phyloP scores from a whole-genome alignment of 2,888 invertebrate genomes.

The Chloroclystis v-ata region DNA sequence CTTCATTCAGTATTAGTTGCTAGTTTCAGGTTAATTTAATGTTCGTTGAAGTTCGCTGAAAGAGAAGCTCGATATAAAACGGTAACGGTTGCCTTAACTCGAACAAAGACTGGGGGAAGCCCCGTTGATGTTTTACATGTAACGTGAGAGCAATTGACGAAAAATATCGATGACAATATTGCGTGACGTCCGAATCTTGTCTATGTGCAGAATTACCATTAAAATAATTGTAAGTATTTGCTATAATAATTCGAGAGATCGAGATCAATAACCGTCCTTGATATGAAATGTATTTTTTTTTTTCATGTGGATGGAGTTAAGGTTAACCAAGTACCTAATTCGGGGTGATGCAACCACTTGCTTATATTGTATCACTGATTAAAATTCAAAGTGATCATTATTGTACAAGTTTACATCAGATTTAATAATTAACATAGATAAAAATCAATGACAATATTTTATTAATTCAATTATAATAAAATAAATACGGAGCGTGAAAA shows the following conservation, averaged over 20 bases:
- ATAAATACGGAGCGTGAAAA: too few relatives aligned
- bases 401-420: background rate
- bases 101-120: conserved; percentile 33
- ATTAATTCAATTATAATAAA: too few relatives aligned
- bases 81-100: conserved; percentile 15
- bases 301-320: too few relatives aligned
- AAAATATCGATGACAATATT: conserved; percentile 42
- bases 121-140: conserved; percentile 33
- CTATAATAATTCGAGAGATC: too few relatives aligned
- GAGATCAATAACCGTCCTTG: too few relatives aligned
- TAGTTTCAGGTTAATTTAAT: conserved; percentile 14
- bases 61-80: conserved; percentile 30
- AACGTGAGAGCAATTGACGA: conserved; percentile 37
- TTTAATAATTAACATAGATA: background rate
- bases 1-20: background rate
- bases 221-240: too few relatives aligned
- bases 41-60: conserved; percentile 28
- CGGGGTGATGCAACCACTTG: background rate
- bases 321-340: background rate
- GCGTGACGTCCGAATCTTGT: conserved; percentile 33
- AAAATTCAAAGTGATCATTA: background rate
- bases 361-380: background rate
- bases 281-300: too few relatives aligned
- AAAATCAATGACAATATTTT: too few relatives aligned
- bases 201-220: conserved; percentile 7